Conservation (phyloP, 2,797 vertebrate species). For the Allobates femoralis region DNA sequence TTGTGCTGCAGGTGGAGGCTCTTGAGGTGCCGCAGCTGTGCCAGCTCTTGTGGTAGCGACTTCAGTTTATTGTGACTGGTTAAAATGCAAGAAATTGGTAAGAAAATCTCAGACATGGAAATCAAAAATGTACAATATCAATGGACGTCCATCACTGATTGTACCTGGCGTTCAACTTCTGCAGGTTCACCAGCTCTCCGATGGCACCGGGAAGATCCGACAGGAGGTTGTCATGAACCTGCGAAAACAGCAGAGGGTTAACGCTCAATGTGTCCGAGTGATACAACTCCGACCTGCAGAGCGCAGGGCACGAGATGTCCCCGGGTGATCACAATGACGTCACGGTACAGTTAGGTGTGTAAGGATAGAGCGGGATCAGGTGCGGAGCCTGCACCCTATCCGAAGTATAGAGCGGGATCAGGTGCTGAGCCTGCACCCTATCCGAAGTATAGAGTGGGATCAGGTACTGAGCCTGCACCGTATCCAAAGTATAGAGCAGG, state of each 20-base stretch:
- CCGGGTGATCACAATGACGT: too few species aligned
- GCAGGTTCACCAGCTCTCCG: slow-evolving; percentile 87
- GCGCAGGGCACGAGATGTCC: too few species aligned
- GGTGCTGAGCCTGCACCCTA: too few species aligned
- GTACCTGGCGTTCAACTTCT: slow-evolving; percentile 90
- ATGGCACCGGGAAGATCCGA: slow-evolving; percentile 83
- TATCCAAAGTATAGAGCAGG: too few species aligned
- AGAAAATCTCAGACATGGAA: neutral
- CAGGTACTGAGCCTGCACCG: too few species aligned
- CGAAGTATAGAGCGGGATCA: too few species aligned
- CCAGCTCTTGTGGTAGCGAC: slow-evolving; percentile 78
- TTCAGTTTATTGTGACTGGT: slow-evolving; percentile 84
- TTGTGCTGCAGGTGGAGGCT: slow-evolving; percentile 84
- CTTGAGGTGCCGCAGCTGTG: slow-evolving; percentile 74
- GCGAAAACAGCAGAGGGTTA: slow-evolving; percentile 47
- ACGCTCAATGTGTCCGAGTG: neutral
- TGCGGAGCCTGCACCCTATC: too few species aligned
- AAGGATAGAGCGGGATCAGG: too few species aligned
- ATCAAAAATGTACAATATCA: too few species aligned
- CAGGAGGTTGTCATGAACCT: slow-evolving; percentile 95
- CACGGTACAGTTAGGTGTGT: too few species aligned
- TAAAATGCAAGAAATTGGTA: slow-evolving; percentile 80
- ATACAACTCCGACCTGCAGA: too few species aligned
- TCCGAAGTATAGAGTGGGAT: too few species aligned
- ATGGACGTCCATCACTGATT: neutral